Conservation (phyloP, 2,113 vertebrate species). For the Gnathonemus longibarbis region DNA sequence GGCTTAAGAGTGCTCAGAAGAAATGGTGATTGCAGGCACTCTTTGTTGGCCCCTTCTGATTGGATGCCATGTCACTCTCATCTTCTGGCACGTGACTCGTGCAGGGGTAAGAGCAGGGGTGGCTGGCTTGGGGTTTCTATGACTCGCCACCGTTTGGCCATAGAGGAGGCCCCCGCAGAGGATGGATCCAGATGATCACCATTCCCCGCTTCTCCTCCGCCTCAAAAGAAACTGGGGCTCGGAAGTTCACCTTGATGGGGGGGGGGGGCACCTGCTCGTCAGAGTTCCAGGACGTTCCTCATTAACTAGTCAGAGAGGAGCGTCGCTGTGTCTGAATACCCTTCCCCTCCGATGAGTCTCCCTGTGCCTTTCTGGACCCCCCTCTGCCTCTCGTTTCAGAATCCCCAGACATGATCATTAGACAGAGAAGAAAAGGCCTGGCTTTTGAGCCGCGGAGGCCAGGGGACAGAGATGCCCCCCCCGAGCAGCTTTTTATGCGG, state of each 20-base stretch:
- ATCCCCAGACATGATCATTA: slow-evolving; percentile 41
- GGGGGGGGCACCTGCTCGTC: background rate
- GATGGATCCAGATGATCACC: background rate
- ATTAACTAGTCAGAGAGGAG: background rate
- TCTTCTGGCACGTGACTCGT: background rate
- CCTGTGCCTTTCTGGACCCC: background rate
- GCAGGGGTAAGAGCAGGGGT: background rate
- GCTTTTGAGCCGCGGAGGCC: background rate
- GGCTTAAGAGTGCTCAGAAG: background rate
- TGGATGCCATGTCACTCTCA: background rate
- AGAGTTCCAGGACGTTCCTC: background rate
- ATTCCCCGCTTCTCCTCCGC: background rate
- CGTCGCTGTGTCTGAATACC: slow-evolving; percentile 29
- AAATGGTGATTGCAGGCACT: background rate
- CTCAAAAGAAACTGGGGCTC: background rate
- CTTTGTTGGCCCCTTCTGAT: background rate
- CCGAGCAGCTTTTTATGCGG: slow-evolving; percentile 33
- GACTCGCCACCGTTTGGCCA: background rate
- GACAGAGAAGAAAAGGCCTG: slow-evolving; percentile 28
- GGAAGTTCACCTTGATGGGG: background rate
- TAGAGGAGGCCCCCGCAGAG: background rate
- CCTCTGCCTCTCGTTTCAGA: slow-evolving; percentile 6
- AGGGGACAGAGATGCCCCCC: slow-evolving; percentile 19
- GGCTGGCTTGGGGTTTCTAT: background rate
- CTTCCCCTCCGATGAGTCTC: background rate